These are phyloP conservation scores for Sminthurides aquaticus DNA, from an alignment of 2,888 invertebrate species.

Conservation along the genomic window DNA sequence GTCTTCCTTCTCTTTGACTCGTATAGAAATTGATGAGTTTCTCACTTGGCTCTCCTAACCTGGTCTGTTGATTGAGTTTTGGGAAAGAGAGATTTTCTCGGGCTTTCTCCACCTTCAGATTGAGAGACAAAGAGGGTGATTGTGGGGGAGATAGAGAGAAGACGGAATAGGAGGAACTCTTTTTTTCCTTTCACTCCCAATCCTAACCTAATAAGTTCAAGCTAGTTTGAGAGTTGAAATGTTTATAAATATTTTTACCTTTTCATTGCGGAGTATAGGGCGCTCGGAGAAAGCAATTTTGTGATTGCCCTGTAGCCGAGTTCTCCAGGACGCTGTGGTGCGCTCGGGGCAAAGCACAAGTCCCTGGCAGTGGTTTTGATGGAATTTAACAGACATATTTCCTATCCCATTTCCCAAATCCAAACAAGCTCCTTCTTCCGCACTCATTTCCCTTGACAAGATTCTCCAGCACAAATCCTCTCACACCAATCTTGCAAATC, in stretches of 20 bases:
- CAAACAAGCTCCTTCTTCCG: neutral
- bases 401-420: neutral
- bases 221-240: too few relatives aligned
- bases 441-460: constrained; percentile 5
- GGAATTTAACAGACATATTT: constrained; percentile 8
- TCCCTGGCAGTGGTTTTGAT: constrained; percentile 12
- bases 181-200: too few relatives aligned
- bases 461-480: neutral
- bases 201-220: too few relatives aligned
- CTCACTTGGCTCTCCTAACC: too few relatives aligned
- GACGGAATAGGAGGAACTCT: too few relatives aligned
- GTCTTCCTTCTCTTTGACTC: too few relatives aligned
- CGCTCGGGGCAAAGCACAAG: neutral
- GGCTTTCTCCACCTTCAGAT: too few relatives aligned
- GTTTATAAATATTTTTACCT: constrained; percentile 2
- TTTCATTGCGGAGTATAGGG: constrained; percentile 13
- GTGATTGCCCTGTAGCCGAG: constrained; percentile 6
- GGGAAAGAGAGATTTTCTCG: too few relatives aligned
- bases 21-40: too few relatives aligned
- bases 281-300: constrained; percentile 7
- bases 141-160: too few relatives aligned
- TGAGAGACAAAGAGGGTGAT: too few relatives aligned
- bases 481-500: neutral
- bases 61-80: too few relatives aligned
- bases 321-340: constrained; percentile 12